These are phyloP conservation scores for Crocallis elinguaria DNA, from an alignment of 2,888 invertebrate genomes.

Conservation along the genomic window DNA sequence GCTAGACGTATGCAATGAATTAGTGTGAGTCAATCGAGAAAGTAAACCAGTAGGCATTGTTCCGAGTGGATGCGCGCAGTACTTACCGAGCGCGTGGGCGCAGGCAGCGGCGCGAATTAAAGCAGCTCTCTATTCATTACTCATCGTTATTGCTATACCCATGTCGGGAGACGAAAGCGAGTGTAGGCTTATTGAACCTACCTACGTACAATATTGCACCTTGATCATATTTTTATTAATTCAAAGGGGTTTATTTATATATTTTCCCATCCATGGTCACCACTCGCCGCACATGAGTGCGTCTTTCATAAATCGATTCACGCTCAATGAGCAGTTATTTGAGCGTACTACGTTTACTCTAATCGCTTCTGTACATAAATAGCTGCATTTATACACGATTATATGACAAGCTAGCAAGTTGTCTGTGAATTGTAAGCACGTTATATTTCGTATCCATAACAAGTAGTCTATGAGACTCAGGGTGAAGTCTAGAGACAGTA, in stretches of 20 bases:
- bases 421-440: background rate
- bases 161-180: conserved; percentile 80
- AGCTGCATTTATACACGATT: conserved; percentile 23
- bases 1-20: conserved; percentile 77
- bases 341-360: conserved; percentile 55
- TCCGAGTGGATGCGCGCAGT: conserved; percentile 82
- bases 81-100: conserved; percentile 71
- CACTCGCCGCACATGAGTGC: conserved; percentile 59
- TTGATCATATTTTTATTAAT: conserved; percentile 55
- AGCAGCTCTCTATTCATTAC: conserved; percentile 85
- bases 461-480: too few relatives aligned
- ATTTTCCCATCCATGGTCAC: conserved; percentile 57
- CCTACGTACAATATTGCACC: conserved; percentile 49
- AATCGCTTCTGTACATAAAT: conserved; percentile 39
- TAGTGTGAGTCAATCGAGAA: conserved; percentile 83
- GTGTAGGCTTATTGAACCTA: conserved; percentile 71
- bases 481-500: too few relatives aligned
- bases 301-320: conserved; percentile 62
- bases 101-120: conserved; percentile 79
- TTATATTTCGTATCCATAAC: conserved; percentile 1
- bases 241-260: conserved; percentile 60
- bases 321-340: conserved; percentile 65
- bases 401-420: conserved; percentile 5
- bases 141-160: conserved; percentile 82
- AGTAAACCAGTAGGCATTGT: conserved; percentile 84